phyloP scores from a whole-genome alignment of 2,113 vertebrate genomes.

The Tetraodon nigroviridis region DNA sequence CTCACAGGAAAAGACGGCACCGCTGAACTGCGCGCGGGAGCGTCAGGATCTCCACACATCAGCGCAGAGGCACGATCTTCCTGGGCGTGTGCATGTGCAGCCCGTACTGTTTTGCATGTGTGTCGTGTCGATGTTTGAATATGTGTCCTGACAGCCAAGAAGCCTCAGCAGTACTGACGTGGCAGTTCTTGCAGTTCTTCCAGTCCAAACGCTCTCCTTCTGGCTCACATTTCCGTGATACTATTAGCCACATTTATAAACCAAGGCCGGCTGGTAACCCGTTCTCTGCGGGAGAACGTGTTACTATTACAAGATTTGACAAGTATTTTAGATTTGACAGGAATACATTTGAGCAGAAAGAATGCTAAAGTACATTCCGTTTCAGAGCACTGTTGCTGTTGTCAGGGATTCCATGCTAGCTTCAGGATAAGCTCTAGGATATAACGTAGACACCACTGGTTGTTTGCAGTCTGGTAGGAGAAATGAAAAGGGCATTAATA shows the following conservation, averaged over 20 bases:
- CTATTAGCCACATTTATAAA: slow-evolving; percentile 33
- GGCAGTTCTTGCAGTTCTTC: slow-evolving; percentile 66
- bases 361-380: too few species aligned
- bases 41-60: slow-evolving; percentile 48
- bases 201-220: slow-evolving; percentile 59
- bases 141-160: slow-evolving; percentile 64
- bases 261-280: neutral
- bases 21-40: slow-evolving; percentile 52
- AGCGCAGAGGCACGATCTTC: slow-evolving; percentile 46
- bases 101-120: slow-evolving; percentile 20
- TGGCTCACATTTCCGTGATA: slow-evolving; percentile 62
- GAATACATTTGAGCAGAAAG: slow-evolving; percentile 3
- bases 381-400: too few species aligned
- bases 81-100: slow-evolving; percentile 13
- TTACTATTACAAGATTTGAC: too few species aligned
- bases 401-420: too few species aligned
- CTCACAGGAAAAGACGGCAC: slow-evolving; percentile 50
- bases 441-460: neutral
- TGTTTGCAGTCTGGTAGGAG: neutral
- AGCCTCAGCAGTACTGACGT: slow-evolving; percentile 70
- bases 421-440: too few species aligned
- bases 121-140: slow-evolving; percentile 21
- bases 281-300: slow-evolving; percentile 22
- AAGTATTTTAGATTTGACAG: neutral
- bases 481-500: too few species aligned